A percentile compares a stretch with the other conserved stretches of the same genome.
phyloP scores from a whole-genome alignment of 2,113 vertebrate species.

The Corvus moneduloides region DNA sequence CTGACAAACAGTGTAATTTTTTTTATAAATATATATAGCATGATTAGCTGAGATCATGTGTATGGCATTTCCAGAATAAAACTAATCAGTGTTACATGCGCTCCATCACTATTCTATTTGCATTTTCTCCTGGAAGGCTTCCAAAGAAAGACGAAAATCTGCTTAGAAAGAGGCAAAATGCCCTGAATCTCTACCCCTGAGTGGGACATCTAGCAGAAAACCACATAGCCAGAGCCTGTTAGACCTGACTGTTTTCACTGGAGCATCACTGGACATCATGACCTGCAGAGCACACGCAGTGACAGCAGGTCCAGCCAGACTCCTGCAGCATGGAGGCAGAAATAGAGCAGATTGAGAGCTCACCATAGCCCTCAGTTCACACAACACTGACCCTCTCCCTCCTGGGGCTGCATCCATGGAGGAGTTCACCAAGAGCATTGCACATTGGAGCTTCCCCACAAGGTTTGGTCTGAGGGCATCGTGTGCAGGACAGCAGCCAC shows the following conservation, averaged over 20 bases:
- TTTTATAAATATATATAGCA: not conserved
- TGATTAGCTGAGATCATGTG: conserved; percentile 9
- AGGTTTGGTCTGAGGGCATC: not conserved
- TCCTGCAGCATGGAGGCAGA: not conserved
- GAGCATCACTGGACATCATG: fast-evolving
- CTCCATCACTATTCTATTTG: conserved; percentile 33
- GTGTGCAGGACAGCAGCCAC: not conserved
- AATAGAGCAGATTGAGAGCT: not conserved
- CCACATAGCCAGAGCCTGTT: not conserved
- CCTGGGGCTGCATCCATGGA: not conserved
- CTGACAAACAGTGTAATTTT: not conserved
- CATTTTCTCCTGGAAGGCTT: conserved; percentile 50
- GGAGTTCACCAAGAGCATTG: fast-evolving
- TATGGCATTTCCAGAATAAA: conserved; percentile 49
- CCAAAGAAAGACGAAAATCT: conserved; percentile 8
- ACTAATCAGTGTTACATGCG: not conserved
- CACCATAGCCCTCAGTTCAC: not conserved
- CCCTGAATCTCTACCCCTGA: not conserved
- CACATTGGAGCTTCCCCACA: not conserved
- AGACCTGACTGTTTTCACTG: not conserved
- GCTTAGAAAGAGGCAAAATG: not conserved
- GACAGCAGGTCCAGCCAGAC: not conserved
- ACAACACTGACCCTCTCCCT: not conserved
- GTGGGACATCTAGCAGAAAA: not conserved
- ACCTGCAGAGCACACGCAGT: fast-evolving